Conservation (phyloP, 2,113 vertebrate species). For the Hiodon tergisus region DNA sequence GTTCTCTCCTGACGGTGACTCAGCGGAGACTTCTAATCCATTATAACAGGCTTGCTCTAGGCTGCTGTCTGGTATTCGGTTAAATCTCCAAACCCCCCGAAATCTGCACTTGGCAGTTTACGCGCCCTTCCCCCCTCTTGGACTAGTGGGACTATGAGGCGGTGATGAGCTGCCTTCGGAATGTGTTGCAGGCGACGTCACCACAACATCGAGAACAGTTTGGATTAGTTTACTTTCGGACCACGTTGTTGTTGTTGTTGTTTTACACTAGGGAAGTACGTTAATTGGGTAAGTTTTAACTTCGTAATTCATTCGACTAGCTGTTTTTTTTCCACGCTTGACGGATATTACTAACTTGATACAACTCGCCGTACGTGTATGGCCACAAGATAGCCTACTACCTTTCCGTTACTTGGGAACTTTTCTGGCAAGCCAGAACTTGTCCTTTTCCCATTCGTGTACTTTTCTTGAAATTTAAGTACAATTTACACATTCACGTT, state of each 20-base stretch:
- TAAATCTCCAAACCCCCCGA: not conserved
- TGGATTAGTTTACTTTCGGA: not conserved
- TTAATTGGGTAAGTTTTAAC: constrained; percentile 1
- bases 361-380: not conserved
- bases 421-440: not conserved
- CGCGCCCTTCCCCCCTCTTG: not conserved
- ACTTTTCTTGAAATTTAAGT: not conserved
- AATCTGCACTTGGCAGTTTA: too few relatives aligned
- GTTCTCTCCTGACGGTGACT: too few relatives aligned
- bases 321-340: not conserved
- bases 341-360: not conserved
- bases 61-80: too few relatives aligned
- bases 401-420: not conserved
- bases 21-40: too few relatives aligned
- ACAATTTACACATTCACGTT: not conserved
- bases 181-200: constrained; percentile 8
- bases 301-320: not conserved
- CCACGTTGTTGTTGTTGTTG: not conserved
- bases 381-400: not conserved
- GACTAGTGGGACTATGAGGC: not conserved
- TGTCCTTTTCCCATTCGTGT: not conserved
- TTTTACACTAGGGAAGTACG: not conserved
- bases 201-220: not conserved
- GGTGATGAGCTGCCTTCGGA: constrained; percentile 6
- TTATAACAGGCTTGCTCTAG: too few relatives aligned